Evolutionary conservation across 2,797 vertebrate species (phyloP), one percentile per base, ranked within the genome.

Genomic region (Labeo calbasu): DNA sequence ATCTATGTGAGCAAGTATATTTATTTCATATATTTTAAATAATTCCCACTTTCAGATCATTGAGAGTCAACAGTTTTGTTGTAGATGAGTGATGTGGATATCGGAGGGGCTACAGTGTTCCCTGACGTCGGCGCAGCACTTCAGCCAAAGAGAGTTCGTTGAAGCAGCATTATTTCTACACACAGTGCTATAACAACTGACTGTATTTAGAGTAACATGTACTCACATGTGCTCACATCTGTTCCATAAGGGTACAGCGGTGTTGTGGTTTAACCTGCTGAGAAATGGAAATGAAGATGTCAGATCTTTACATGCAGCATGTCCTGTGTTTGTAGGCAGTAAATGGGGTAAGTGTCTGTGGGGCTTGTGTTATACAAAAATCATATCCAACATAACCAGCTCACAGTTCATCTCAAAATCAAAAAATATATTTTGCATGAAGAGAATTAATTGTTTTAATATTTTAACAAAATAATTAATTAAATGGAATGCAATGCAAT

Each of bases 51-150:
- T 75, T 10, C 4, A 40, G 36, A 17, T 25, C 32, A 36, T 25
- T 84, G 51, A 72, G 13, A 23, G 43, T 10, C 15, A 55, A 3
- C 50, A 32, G 2, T 1, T 85, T 23, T 83, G 12, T 84, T 40
- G 46, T 85, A 97, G 96, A 96, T 97, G 96, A 97, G 94, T 14
- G 96, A 96, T 87, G 96, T 97, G 36, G 93, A 96, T 91, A 92
- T 95, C 87, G 96, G 96, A 81, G 96, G 96, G 79, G 94, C 96
- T 9, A 97, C 96, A 0, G 96, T 97, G 85, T 97, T 97, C 86
- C 96, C 96, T 70, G 93, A 94, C 59, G 92, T 95, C 85, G 96
- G 96, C 12, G 96, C 95, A 91, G 94, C 95, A 8, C 92, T 97
- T 89, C 94, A 93, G 93, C 96, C 96, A n/a, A 94, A 95, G 88